Conservation (phyloP, 2,888 invertebrate genomes). For the Lycaena phlaeas region DNA sequence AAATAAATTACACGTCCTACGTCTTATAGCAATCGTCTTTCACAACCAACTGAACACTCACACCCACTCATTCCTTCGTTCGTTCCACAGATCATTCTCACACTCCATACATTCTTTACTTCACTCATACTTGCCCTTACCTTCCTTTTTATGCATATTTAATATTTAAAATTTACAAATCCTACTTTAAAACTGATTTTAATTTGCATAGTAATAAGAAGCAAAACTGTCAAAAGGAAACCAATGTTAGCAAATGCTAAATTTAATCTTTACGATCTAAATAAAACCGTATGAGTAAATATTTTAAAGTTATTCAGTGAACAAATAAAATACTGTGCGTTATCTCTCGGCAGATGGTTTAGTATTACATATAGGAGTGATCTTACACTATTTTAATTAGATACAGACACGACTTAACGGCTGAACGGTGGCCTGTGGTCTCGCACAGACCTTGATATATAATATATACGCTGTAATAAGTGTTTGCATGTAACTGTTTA, state of each 20-base stretch:
- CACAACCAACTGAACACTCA: too few species aligned
- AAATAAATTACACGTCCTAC: too few species aligned
- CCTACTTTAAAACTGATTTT: too few species aligned
- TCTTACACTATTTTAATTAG: conserved; percentile 1
- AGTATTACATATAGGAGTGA: conserved; percentile 2
- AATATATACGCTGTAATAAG: background rate
- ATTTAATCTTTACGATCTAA: conserved; percentile 2
- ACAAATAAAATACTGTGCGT: conserved; percentile 4
- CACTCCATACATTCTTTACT: too few species aligned
- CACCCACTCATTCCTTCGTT: too few species aligned
- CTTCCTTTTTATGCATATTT: too few species aligned
- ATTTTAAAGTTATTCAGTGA: background rate
- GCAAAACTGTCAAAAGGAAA: too few species aligned
- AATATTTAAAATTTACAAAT: too few species aligned
- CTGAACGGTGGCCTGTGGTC: background rate
- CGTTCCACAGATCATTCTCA: too few species aligned
- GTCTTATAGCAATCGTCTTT: too few species aligned
- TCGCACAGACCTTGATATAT: background rate
- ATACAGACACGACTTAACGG: background rate
- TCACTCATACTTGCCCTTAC: too few species aligned
- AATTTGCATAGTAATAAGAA: too few species aligned
- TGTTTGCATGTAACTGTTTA: background rate
- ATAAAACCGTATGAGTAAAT: background rate
- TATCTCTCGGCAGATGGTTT: conserved; percentile 2
- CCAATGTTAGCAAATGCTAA: background rate